These are phyloP conservation scores for Solen grandis DNA, from an alignment of 1,140 invertebrate species.

Conservation along the genomic window DNA sequence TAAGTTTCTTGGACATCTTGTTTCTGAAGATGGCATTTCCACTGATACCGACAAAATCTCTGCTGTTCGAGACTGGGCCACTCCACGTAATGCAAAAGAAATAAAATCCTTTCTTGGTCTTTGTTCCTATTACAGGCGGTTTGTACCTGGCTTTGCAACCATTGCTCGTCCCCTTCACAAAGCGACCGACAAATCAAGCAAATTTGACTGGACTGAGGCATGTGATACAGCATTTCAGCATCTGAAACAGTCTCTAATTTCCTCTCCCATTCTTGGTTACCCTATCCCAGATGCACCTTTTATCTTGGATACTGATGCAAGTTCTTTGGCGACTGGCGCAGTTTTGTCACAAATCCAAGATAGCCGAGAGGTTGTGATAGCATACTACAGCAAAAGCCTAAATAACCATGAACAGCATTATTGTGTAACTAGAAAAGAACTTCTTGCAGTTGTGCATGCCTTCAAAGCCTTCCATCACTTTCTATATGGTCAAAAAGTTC, in stretches of 20 bases:
- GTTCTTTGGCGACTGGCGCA: constrained; percentile 78
- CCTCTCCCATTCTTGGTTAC: constrained; percentile 29
- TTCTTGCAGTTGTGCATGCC: constrained; percentile 50
- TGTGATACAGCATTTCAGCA: constrained; percentile 57
- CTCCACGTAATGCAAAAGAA: constrained; percentile 64
- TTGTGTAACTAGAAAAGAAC: constrained; percentile 55
- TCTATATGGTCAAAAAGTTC: constrained; percentile 59
- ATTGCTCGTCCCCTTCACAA: constrained; percentile 61
- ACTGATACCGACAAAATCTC: constrained; percentile 70
- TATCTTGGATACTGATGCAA: too few species aligned
- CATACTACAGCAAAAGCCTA: too few species aligned
- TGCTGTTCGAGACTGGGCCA: constrained; percentile 69
- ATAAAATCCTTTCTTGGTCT: constrained; percentile 71
- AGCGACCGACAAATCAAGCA: constrained; percentile 38
- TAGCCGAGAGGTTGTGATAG: constrained; percentile 48
- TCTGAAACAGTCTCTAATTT: constrained; percentile 47
- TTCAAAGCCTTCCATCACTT: constrained; percentile 56
- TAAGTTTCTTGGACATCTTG: constrained; percentile 66
- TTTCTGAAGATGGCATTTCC: constrained; percentile 63
- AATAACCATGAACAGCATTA: constrained; percentile 54
- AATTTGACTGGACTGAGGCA: constrained; percentile 15
- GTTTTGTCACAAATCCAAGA: constrained; percentile 58
- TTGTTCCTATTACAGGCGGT: constrained; percentile 65
- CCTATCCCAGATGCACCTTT: not conserved
- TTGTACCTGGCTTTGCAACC: constrained; percentile 62